Evolutionary conservation across 1,140 invertebrate genomes (phyloP), one percentile per base, ranked within the genome.

Genomic region (Cherax quadricarinatus): DNA sequence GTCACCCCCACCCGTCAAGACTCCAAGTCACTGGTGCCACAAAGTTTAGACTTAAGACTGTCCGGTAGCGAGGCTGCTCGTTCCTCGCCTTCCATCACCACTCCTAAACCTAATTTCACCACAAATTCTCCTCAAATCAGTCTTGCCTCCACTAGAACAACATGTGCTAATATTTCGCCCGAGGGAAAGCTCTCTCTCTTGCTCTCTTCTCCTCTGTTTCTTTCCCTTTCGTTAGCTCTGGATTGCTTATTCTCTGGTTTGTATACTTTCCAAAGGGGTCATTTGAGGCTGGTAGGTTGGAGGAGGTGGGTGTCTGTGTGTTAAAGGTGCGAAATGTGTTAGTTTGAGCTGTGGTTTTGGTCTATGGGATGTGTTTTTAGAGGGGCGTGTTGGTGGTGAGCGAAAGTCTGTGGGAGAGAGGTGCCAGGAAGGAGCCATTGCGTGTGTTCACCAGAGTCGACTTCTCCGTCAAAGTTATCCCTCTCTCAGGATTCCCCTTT

Each of bases 101-200:
- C 83, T 91, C 86, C 83, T 83, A 91, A 91, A 91, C 89, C 89
- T 91, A 91, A 91, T 91, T 91, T 91, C 86, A 75, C 66, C 89
- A 21, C 89, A 91, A 91, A 91, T 91, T 91, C 89, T 91, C 89
- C 89, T 86, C 89, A 91, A 91, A 91, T 91, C 89, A 91, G 89
- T 91, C 89, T 91, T 91, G 89, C 89, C 78, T 83, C 89, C 83
- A 91, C 89, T 91, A 91, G 83, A 86, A 91, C 89, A 91, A 91
- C 89, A 91, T 91, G 89, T 91, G 89, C 89, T 91, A 91, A 91
- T 91, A 91, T 86, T 91, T 86, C 78, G 89, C 89, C 75, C 24
- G 73, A n/a, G 84, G 89, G 75, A 53, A 66, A 30, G 16, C 18
- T 41, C 51, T 53, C 83, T 48, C 66, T 91, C 83, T 83, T 60